phyloP scores from a whole-genome alignment of 2,888 invertebrate species.

The Prenolepis imparis region DNA sequence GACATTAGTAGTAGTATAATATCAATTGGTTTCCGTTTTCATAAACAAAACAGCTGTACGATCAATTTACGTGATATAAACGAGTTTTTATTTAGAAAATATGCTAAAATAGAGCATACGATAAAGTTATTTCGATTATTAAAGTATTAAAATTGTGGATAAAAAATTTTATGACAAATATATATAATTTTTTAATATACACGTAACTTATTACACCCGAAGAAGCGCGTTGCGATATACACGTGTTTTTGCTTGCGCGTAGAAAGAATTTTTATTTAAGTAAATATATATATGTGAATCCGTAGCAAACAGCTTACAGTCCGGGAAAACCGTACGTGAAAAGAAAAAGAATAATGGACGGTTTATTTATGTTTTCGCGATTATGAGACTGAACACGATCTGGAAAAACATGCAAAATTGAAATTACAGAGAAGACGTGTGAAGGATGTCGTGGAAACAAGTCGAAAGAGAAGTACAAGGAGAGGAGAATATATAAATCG shows the following conservation, averaged over 20 bases:
- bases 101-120: neutral
- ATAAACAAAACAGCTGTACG: neutral
- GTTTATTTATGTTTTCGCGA: conserved; percentile 32
- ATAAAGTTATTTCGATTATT: neutral
- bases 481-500: conserved; percentile 54
- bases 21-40: conserved; percentile 25
- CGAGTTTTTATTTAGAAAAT: neutral
- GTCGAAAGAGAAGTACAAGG: neutral
- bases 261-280: conserved; percentile 47
- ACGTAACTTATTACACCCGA: conserved; percentile 54
- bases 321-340: conserved; percentile 69
- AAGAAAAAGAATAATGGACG: conserved; percentile 33
- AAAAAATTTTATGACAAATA: neutral
- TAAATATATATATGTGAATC: conserved; percentile 39
- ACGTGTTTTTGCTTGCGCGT: conserved; percentile 66
- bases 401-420: neutral
- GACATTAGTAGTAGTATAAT: conserved; percentile 1
- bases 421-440: conserved; percentile 17
- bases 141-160: neutral
- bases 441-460: conserved; percentile 23
- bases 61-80: neutral
- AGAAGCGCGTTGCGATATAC: conserved; percentile 61
- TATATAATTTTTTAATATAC: neutral
- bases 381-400: conserved; percentile 14
- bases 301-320: conserved; percentile 63